Conservation (phyloP, 2,113 vertebrate species). For the Ceyx margarethae region DNA sequence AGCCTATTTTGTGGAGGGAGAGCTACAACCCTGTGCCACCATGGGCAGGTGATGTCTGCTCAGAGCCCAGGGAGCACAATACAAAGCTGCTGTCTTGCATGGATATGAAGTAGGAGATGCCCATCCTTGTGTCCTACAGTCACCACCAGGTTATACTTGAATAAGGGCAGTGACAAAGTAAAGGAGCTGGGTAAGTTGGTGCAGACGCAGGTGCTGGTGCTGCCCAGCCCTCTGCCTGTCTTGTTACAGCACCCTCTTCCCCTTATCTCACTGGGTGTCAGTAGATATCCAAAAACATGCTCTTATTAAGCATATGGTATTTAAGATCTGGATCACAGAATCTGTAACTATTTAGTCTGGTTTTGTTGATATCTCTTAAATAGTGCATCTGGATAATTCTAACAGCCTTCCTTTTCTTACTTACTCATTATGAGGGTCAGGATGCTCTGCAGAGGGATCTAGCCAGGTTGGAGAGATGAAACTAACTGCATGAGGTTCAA, state of each 20-base stretch:
- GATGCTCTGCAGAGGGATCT: no score
- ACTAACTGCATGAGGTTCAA: no score
- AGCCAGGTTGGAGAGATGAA: no score
- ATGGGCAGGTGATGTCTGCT: fast-evolving
- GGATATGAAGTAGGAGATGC: not conserved
- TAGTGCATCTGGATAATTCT: not conserved
- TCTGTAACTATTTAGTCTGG: not conserved
- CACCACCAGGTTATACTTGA: not conserved
- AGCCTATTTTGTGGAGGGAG: not conserved
- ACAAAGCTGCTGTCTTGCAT: not conserved
- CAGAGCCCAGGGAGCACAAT: fast-evolving
- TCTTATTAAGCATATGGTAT: not conserved
- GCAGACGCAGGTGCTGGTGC: not conserved
- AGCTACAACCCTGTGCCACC: not conserved
- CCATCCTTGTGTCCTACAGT: not conserved
- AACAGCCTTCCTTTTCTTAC: not conserved
- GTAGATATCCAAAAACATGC: not conserved
- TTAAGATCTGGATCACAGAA: not conserved
- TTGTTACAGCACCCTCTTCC: not conserved
- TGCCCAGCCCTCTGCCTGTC: not conserved
- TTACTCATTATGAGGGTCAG: not conserved
- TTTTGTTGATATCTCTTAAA: not conserved
- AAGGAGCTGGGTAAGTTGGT: not conserved
- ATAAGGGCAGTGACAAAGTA: fast-evolving
- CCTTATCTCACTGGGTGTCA: not conserved